These are phyloP conservation scores for Netelia inedita DNA, from an alignment of 2,888 invertebrate species.

Conservation along the genomic window DNA sequence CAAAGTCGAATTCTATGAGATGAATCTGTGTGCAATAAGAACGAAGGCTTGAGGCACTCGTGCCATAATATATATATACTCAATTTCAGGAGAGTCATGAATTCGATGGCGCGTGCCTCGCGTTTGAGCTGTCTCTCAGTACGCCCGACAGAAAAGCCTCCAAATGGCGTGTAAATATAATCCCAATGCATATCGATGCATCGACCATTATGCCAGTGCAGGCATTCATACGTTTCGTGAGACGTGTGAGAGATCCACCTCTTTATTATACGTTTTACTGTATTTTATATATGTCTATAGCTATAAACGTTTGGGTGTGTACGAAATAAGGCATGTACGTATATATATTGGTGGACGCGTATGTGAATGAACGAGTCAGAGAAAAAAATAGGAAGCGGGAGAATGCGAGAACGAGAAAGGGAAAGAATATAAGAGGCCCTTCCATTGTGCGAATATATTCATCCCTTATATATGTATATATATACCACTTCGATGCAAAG, in stretches of 20 bases:
- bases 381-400: conserved; percentile 35
- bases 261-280: conserved; percentile 64
- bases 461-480: conserved; percentile 45
- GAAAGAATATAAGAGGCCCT: conserved; percentile 51
- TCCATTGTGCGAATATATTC: conserved; percentile 69
- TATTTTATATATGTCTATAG: conserved; percentile 22
- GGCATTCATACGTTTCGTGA: conserved; percentile 61
- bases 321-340: conserved; percentile 32
- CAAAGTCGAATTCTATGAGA: conserved; percentile 32
- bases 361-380: conserved; percentile 30
- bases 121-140: conserved; percentile 32
- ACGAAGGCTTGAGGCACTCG: neutral
- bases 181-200: conserved; percentile 66
- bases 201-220: conserved; percentile 56
- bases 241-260: conserved; percentile 62
- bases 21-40: conserved; percentile 6
- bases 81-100: conserved; percentile 33
- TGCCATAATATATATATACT: neutral
- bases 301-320: neutral
- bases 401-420: conserved; percentile 11
- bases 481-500: conserved; percentile 26
- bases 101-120: conserved; percentile 61
- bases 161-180: conserved; percentile 72
- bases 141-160: conserved; percentile 62
- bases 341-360: conserved; percentile 3